Evolutionary conservation across 1,140 invertebrate species (phyloP), one percentile per base, ranked within the genome.

Genomic region (Pristionchus pacificus): DNA sequence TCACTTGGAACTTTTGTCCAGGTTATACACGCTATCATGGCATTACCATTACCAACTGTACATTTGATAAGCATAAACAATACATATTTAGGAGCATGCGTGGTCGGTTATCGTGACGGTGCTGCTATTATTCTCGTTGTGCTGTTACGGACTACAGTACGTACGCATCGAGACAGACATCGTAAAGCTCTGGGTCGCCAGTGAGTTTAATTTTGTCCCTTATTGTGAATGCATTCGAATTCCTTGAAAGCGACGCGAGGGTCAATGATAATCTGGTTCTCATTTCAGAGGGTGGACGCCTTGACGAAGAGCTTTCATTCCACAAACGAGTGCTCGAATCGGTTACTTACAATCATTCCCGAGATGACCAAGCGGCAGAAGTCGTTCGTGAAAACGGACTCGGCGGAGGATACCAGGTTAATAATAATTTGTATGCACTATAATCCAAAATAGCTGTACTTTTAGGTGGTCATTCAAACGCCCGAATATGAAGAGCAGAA

Each of bases 381-480:
- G 64, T 83, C n/a, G 80, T 80, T 1, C 63, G 75, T 30, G 82
- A 80, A 60, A 81, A 80, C 68, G 81, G 80, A 27, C 65, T 83
- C 29, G 80, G 82, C 0, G 82, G 81, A 25, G 81, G 82, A 27
- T 83, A 73, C 68, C 71, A 73, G 60, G 67, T 69, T 30, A 30
- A 25, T 61, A n/a, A n/a, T n/a, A n/a, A n/a, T n/a, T n/a, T n/a
- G n/a, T n/a, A n/a, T n/a, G n/a, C n/a, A n/a, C n/a, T n/a, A n/a
- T n/a, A n/a, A n/a, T n/a, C n/a, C 19, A 49, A 10, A 49, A 49
- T 49, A 19, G 19, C 38, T 6, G 19, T 10, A 10, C 33, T n/a
- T 70, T 32, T 70, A 82, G 80, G 81, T 83, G 25, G 66, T 83
- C 1, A 83, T 83, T 60, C 81, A 83, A 76, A 83, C 81, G 2